Base-by-base conservation (phyloP, 2,113 vertebrate species). In the Pomatostomus ruficeps region DNA sequence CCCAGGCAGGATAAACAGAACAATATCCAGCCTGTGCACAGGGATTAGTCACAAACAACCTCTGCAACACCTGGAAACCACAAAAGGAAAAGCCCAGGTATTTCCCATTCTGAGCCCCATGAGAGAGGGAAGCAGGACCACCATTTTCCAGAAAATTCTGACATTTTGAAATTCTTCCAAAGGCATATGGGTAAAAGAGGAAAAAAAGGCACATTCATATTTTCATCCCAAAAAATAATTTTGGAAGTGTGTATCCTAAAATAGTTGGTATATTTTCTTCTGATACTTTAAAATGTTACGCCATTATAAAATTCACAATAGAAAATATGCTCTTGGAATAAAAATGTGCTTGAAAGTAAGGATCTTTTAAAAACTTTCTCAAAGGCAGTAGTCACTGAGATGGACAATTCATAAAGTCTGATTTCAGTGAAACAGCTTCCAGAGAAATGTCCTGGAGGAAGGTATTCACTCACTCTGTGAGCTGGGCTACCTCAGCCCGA, bases 1-100 rank as follows among this genome's bases (percentile, higher is more conserved):
- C 35, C 25, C 1, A 0, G 12, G 17, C 23, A 33, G 42, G 23
- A 29, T 6, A 12, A 46, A 42, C 14, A 17, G 2, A 10, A 11
- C 1, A 0, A 17, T 13, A 16, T 4, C 42, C 72, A 46, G 6
- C 36, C 33, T 28, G 38, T 20, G 62, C 71, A 14, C 40, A 18
- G 35, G 11, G 14, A 40, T 11, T 1, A 0, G 29, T 26, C 26
- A 21, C 58, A 20, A 40, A 26, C 62, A 77, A 70, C 10, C 45
- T 48, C 21, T 57, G 12, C 38, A 59, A 4, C 5, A 3, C 45
- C 58, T 33, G 59, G 14, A 46, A 19, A 36, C 10, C 49, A 19
- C 40, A 12, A 6, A 9, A 22, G 58, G 52, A 72, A 35, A 12
- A 55, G 29, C 22, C 12, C 8, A 1, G 46, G 8, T 21, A 5